Conservation (phyloP, 1,140 invertebrate genomes). For the Drosophila carrolli region DNA sequence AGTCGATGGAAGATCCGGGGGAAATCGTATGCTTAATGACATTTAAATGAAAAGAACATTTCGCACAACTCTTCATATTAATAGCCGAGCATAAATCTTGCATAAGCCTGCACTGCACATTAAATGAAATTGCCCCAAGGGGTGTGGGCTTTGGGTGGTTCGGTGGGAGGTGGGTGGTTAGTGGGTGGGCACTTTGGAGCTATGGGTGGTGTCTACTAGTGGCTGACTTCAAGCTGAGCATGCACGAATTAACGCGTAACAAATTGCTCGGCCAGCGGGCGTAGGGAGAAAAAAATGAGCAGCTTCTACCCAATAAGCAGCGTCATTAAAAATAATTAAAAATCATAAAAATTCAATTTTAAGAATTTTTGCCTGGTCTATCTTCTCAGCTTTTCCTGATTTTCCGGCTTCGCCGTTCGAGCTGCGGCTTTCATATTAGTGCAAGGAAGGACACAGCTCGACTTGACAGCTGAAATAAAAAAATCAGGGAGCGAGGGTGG, state of each 20-base stretch:
- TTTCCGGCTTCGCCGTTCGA: neutral
- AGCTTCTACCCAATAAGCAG: slow-evolving; percentile 68
- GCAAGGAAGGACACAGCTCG: slow-evolving; percentile 50
- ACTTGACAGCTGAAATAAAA: slow-evolving; percentile 62
- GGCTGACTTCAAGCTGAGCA: slow-evolving; percentile 68
- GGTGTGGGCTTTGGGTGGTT: neutral
- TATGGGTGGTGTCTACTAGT: slow-evolving; percentile 19
- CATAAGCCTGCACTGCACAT: slow-evolving; percentile 81
- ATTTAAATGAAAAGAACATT: slow-evolving; percentile 81
- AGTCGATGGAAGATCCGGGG: slow-evolving; percentile 14
- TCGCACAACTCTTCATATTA: slow-evolving; percentile 81
- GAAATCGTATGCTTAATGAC: slow-evolving; percentile 80
- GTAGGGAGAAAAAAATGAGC: slow-evolving; percentile 16
- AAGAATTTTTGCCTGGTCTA: slow-evolving; percentile 62
- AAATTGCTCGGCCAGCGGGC: slow-evolving; percentile 69
- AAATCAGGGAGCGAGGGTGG: slow-evolving; percentile 27
- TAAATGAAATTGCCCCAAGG: slow-evolving; percentile 71
- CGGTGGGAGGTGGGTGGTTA: neutral
- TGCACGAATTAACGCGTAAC: slow-evolving; percentile 81
- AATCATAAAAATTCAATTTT: slow-evolving; percentile 84
- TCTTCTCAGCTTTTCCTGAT: slow-evolving; percentile 6
- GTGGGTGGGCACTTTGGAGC: neutral
- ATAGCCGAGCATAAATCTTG: slow-evolving; percentile 75
- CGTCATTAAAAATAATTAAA: slow-evolving; percentile 84
- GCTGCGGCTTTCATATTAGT: slow-evolving; percentile 44